Percentiles rank a stretch among this genome's conserved stretches.
Evolutionary conservation across 2,797 vertebrate species (phyloP).

Genomic region (Peromyscus aztecus): DNA sequence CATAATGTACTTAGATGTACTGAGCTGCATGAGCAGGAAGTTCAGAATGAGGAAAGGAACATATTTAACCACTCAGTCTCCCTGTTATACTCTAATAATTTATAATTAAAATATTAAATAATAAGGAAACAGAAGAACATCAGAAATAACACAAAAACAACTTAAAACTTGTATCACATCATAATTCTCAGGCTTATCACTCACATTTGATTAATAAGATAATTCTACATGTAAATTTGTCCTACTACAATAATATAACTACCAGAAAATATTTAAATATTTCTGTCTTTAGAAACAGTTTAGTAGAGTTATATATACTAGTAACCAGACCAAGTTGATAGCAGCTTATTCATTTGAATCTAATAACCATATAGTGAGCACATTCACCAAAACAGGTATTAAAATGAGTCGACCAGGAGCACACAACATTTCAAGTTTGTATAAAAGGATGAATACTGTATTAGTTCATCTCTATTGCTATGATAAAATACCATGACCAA

Average conservation of each 20-base stretch:
- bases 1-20: not conserved
- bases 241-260: constrained; percentile 47
- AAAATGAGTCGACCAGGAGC: constrained; percentile 37
- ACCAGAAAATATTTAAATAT: constrained; percentile 56
- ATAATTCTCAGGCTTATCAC: constrained; percentile 59
- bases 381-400: not conserved
- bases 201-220: constrained; percentile 63
- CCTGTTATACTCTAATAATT: constrained; percentile 32
- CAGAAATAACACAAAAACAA: constrained; percentile 49
- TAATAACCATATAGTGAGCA: constrained; percentile 19
- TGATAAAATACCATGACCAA: not conserved
- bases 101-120: constrained; percentile 49
- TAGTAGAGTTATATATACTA: not conserved
- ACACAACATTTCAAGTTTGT: not conserved
- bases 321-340: constrained; percentile 56
- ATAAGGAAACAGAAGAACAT: not conserved
- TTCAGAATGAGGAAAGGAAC: constrained; percentile 22
- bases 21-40: not conserved
- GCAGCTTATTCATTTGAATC: constrained; percentile 28
- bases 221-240: constrained; percentile 46
- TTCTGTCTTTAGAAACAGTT: constrained; percentile 40
- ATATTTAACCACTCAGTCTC: not conserved
- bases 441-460: not conserved
- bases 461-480: not conserved
- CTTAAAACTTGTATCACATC: constrained; percentile 38